Base-by-base conservation (phyloP, 2,888 invertebrate genomes). In the Acrobasis consociella region DNA sequence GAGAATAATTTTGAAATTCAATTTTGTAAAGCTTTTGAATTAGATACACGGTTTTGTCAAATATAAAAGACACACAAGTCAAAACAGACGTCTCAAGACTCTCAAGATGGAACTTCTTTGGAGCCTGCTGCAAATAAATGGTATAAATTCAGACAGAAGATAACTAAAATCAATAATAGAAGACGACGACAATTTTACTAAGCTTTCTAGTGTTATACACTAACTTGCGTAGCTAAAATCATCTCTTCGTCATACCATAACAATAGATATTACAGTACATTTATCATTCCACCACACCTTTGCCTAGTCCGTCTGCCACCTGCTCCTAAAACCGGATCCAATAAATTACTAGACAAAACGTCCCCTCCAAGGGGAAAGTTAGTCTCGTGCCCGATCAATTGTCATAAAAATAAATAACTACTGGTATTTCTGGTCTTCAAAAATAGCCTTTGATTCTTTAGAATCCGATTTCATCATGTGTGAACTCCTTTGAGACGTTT, bases 311-410 rank as follows among this genome's bases (percentile, higher is more conserved):
- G 65, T 67, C 75, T 77, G 75, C 76, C 91, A 91, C 90, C 91
- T 92, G 91, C 86, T 81, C 74, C 71, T 61, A 75, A 80, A 91
- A 89, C 89, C 86, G 88, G 90, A 87, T 84, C 79, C 82, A 72
- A 89, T 90, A 89, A 89, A 89, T 89, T 84, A 86, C 77, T 82
- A 85, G 85, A 85, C 85, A 82, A 81, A 80, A 81, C 82, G 74
- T 76, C 78, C 77, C 81, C 84, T 86, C 85, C 86, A 81, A 70
- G 75, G 76, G 76, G 76, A 75, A 74, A 72, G 69, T 63, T 67
- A 74, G 81, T 76, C 86, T 83, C 83, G 84, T 86, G 87, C 84
- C 72, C 46, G 39, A 60, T 51, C 51, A 51, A 60, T 60, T 60
- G 60, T 60, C 51, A 39, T 60, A 70, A 71, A 71, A 72, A 61